Conservation (phyloP, 1,140 invertebrate species). For the Nymphalis io region DNA sequence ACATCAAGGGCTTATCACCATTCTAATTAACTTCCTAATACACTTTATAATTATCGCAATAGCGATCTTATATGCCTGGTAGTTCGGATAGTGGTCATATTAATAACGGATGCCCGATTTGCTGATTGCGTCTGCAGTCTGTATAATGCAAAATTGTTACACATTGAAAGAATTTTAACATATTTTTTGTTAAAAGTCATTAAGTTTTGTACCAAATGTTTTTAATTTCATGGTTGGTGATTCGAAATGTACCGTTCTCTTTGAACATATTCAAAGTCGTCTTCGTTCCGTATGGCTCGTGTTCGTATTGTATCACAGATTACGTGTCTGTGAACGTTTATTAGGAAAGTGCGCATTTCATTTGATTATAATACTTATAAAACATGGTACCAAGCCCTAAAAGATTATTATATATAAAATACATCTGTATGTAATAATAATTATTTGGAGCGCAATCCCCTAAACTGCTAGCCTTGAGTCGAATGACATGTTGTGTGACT, state of each 20-base stretch:
- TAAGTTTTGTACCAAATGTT: not conserved
- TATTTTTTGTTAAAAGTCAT: slow-evolving; percentile 3
- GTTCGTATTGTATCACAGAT: not conserved
- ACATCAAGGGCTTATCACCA: too few species aligned
- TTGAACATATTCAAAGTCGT: not conserved
- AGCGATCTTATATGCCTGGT: not conserved
- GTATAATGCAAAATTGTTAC: not conserved
- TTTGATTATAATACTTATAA: too few species aligned
- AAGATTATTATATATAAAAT: too few species aligned
- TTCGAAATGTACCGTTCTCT: slow-evolving; percentile 3
- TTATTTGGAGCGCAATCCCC: too few species aligned
- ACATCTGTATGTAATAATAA: too few species aligned
- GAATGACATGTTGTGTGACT: too few species aligned
- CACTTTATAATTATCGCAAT: too few species aligned
- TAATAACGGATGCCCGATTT: not conserved
- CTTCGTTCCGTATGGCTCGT: not conserved
- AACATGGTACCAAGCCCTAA: too few species aligned
- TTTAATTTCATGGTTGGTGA: slow-evolving; percentile 13
- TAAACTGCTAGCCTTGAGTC: too few species aligned
- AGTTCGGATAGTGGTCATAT: not conserved
- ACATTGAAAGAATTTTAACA: slow-evolving; percentile 11
- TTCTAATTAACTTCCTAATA: too few species aligned
- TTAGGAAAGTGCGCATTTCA: too few species aligned
- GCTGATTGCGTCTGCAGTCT: not conserved
- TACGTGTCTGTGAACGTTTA: not conserved